Conservation (phyloP, 1,140 invertebrate species). For the Neelides sp. region DNA sequence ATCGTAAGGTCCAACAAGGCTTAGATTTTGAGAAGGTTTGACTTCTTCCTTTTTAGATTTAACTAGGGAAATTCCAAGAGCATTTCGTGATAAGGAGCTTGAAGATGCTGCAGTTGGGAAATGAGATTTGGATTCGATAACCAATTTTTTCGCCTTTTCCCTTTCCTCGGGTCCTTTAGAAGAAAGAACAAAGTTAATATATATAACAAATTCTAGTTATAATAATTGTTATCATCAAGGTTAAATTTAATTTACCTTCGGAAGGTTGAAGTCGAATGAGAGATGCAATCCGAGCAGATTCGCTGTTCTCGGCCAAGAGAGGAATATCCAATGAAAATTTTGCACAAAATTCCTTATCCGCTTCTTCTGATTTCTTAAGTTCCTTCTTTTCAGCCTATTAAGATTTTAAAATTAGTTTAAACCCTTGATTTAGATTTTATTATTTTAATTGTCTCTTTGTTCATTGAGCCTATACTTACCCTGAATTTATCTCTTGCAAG, state of each 20-base stretch:
- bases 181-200: no score
- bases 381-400: constrained; percentile 58
- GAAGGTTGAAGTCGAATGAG: constrained; percentile 53
- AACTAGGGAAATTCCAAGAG: no score
- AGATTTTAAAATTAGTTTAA: constrained; percentile 11
- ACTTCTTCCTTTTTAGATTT: no score
- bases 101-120: no score
- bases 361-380: constrained; percentile 49
- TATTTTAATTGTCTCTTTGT: background rate
- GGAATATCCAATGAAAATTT: constrained; percentile 65
- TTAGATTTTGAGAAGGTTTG: no score
- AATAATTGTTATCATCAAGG: no score
- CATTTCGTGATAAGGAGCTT: no score
- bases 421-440: constrained; percentile 1
- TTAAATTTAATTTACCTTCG: constrained; percentile 32
- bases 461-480: constrained; percentile 41
- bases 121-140: no score
- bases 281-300: constrained; percentile 64
- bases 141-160: no score
- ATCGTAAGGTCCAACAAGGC: no score
- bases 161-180: no score
- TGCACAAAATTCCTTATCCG: constrained; percentile 57
- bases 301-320: constrained; percentile 60
- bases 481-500: constrained; percentile 67
- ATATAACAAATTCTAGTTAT: no score